Base-by-base conservation (phyloP, 1,140 invertebrate genomes). In the Epicauta chinensis region DNA sequence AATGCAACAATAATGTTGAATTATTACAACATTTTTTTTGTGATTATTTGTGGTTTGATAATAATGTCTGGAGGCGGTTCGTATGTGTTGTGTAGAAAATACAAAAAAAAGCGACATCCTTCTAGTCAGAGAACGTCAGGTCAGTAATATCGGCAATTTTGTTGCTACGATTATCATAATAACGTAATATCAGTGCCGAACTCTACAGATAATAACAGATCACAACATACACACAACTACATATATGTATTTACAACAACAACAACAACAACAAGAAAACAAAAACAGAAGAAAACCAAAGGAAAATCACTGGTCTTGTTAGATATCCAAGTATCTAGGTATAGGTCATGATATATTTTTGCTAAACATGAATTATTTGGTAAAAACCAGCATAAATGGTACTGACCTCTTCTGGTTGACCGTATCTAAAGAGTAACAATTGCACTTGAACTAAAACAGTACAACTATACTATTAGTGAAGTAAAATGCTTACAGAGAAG, bases 161-260 rank as follows among this genome's bases (percentile, higher is more conserved):
- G 50, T 49, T 50, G 55, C 44, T 35, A 47, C 50, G 39, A 56
- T 56, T 56, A 56, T 56, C 49, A 51, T 56, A 56, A 56, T 56
- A 56, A 56, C 55, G 55, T 56, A 56, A 56, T 56, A 56, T 55
- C 49, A 50, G 49, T 48, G 55, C 55, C 55, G 49, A 42, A 48
- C 49, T 46, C 23, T 23, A 45, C 47, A 50, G 31, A 32, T 56
- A 56, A 53, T 56, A 52, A 56, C 44, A 56, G 42, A 47, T 46
- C 43, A 46, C 36, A 23, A 23, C 7, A 23, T 23, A 3, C 12
- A 13, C 35, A 12, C 12, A 37, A 4, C 10, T 10, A 12, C 35
- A 12, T 5, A 37, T 1, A 12, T 10, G 6, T 5, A 37, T 0
- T 5, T 15, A 37, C 3, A 2, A 4, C 4, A 6, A 37, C 35